These are phyloP conservation scores for Hirudinaria manillensis DNA, from an alignment of 2,888 invertebrate species.

Conservation along the genomic window DNA sequence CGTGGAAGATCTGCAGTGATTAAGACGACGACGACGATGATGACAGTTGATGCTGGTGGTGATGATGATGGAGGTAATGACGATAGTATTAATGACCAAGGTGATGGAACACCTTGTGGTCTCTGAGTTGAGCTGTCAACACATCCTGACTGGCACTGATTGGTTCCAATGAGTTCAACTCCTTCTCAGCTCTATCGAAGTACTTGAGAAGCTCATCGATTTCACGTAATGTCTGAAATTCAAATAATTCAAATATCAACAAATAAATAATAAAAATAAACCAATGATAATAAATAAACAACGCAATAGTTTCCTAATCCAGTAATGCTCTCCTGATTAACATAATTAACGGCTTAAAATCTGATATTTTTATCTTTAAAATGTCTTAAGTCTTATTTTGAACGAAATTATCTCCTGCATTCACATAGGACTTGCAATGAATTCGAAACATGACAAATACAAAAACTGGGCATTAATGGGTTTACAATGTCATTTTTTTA, in stretches of 20 bases:
- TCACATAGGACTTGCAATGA: too few relatives aligned
- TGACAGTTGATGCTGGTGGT: constrained; percentile 35
- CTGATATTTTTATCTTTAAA: too few relatives aligned
- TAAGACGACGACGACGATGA: too few relatives aligned
- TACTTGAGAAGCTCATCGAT: constrained; percentile 52
- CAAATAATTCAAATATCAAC: neutral
- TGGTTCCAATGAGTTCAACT: constrained; percentile 52
- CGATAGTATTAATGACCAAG: constrained; percentile 20
- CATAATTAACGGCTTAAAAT: neutral
- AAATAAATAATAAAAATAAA: neutral
- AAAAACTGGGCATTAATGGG: too few relatives aligned
- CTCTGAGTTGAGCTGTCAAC: constrained; percentile 49
- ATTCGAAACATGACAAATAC: too few relatives aligned
- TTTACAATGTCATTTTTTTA: too few relatives aligned
- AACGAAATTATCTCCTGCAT: too few relatives aligned
- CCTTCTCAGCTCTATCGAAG: constrained; percentile 52
- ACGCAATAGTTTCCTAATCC: too few relatives aligned
- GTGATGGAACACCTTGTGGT: constrained; percentile 46
- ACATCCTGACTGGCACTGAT: constrained; percentile 53
- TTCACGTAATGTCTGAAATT: constrained; percentile 49
- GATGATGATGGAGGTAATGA: constrained; percentile 28
- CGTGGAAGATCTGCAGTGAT: constrained; percentile 48
- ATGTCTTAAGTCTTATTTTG: too few relatives aligned
- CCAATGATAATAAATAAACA: too few relatives aligned
- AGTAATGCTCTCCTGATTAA: too few relatives aligned